A percentile compares a stretch with the other conserved stretches of the same genome.
Conservation (phyloP, 1,140 invertebrate species). For the Mercenaria mercenaria region DNA sequence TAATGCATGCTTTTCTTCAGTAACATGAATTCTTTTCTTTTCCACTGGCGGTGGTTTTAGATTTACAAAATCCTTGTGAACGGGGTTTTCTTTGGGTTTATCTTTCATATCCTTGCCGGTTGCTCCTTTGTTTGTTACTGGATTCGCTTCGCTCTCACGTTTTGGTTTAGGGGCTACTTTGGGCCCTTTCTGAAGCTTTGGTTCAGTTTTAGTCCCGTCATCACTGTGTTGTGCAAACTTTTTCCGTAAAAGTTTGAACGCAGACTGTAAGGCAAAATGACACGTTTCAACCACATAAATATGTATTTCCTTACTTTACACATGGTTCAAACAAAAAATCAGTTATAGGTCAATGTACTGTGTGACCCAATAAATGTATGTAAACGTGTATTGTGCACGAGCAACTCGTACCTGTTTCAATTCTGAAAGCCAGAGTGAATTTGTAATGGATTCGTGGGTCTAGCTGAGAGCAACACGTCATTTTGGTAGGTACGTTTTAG, state of each 20-base stretch:
- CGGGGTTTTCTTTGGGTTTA: background rate
- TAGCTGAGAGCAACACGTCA: no score
- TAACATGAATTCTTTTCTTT: constrained; percentile 46
- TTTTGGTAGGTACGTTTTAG: no score
- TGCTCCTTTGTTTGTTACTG: background rate
- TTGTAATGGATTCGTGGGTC: no score
- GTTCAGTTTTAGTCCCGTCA: background rate
- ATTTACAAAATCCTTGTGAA: background rate
- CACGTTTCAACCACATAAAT: no score
- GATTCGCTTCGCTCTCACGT: background rate
- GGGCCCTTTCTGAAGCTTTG: background rate
- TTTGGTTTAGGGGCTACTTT: background rate
- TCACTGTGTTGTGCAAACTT: constrained; percentile 7
- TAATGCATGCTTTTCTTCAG: background rate
- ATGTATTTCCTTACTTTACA: no score
- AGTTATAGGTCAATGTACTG: no score
- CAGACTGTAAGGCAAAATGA: constrained; percentile 15
- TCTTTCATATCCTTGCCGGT: background rate
- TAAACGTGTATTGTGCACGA: no score
- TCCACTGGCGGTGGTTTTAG: background rate
- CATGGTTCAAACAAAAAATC: no score
- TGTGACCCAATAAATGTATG: no score
- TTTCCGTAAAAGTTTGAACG: constrained; percentile 23
- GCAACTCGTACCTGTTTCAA: no score
- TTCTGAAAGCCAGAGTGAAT: no score